Conservation (phyloP, 2,888 invertebrate genomes). For the Norana najaformis region DNA sequence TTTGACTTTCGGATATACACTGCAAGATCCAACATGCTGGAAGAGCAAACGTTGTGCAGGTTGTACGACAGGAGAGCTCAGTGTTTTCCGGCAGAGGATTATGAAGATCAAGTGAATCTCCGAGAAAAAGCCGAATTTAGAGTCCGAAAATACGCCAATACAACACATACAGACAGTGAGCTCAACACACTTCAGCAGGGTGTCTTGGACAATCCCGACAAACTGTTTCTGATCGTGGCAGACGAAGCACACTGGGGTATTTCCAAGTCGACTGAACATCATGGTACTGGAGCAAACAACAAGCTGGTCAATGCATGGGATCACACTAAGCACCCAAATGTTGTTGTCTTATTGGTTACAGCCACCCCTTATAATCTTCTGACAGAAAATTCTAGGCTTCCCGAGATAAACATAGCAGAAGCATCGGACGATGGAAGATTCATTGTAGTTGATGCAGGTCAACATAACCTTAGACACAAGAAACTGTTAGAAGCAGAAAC, state of each 20-base stretch:
- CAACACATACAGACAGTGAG: background rate
- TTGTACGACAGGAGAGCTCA: constrained; percentile 10
- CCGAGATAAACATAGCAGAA: background rate
- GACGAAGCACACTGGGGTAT: constrained; percentile 29
- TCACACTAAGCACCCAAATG: constrained; percentile 26
- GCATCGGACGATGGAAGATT: background rate
- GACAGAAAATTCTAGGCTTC: constrained; percentile 30
- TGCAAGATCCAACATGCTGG: constrained; percentile 27
- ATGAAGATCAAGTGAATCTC: background rate
- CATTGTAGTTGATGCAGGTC: background rate
- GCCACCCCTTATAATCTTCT: constrained; percentile 34
- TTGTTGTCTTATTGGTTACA: constrained; percentile 31
- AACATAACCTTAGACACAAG: background rate
- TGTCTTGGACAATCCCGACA: background rate
- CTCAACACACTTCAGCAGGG: background rate
- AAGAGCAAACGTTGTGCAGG: constrained; percentile 29
- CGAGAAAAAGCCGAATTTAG: background rate
- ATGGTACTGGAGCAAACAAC: constrained; percentile 9
- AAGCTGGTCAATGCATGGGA: constrained; percentile 29
- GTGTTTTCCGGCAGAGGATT: constrained; percentile 16
- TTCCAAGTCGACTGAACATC: background rate
- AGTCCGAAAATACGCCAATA: background rate
- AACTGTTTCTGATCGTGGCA: constrained; percentile 15
- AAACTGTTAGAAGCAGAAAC: background rate
- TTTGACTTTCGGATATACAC: constrained; percentile 35